A percentile compares a stretch with the other conserved stretches of the same genome.
Evolutionary conservation across 1,140 invertebrate species (phyloP).

Genomic region (Alviniconcha marisindica): DNA sequence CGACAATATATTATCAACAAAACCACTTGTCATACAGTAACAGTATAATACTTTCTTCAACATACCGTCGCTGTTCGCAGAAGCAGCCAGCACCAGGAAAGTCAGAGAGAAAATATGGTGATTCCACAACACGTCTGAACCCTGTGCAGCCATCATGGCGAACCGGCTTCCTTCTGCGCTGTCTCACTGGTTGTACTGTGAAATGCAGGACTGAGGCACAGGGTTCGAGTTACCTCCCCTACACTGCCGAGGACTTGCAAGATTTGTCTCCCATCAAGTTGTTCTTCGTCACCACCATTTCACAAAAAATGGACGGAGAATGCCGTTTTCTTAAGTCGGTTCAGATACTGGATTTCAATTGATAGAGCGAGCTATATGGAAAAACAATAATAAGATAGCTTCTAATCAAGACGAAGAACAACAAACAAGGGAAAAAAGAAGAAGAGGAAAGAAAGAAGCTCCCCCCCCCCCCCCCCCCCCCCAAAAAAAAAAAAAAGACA

Average conservation of each 20-base stretch:
- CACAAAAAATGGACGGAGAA: too few relatives aligned
- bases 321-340: too few relatives aligned
- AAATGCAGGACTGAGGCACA: not conserved
- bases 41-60: too few relatives aligned
- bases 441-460: too few relatives aligned
- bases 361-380: too few relatives aligned
- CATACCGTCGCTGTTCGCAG: not conserved
- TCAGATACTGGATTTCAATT: too few relatives aligned
- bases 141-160: conserved; percentile 39
- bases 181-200: not conserved
- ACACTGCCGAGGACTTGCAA: not conserved
- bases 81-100: not conserved
- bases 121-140: not conserved
- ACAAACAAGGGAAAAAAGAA: too few relatives aligned
- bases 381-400: too few relatives aligned
- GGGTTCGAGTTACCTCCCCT: conserved; percentile 1
- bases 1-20: not conserved
- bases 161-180: not conserved
- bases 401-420: too few relatives aligned
- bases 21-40: not conserved
- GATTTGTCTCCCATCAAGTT: not conserved
- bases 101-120: not conserved
- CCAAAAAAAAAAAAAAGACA: too few relatives aligned
- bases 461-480: too few relatives aligned
- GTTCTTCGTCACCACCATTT: too few relatives aligned